Evolutionary conservation across 2,888 invertebrate species (phyloP), one percentile per base, ranked within the genome.

Genomic region (Beris chalybata): DNA sequence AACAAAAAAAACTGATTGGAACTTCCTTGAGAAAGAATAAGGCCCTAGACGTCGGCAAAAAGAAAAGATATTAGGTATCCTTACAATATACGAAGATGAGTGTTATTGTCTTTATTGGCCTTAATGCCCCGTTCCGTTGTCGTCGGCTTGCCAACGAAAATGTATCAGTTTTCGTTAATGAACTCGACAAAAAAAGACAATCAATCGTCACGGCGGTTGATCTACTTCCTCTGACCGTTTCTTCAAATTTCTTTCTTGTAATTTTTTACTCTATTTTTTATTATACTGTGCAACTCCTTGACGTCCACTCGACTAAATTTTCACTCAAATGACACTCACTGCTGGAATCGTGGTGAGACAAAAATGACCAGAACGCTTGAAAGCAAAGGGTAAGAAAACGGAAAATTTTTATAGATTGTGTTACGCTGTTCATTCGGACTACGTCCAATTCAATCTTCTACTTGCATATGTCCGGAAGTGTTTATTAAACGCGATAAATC

Each of bases 171-270:
- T 67, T 67, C 67, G 53, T 67, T 67, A 67, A 64, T 64, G 67
- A 57, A 56, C 38, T 65, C 45, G 31, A 65, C 56, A 65, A 56
- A 56, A 65, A 65, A 44, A 9, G 55, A 22, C 22, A 22, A 22
- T 22, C 44, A 29, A 48, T 64, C 59, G 69, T 69, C 67, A 69
- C 69, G 67, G 69, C 67, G 69, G 69, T 69, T 69, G 67, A 66
- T 66, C 69, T 52, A 69, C 63, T 69, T 69, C 69, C 69, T 54
- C 52, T 54, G 29, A 44, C 30, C 12, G 43, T 38, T 52, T 45
- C 15, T 55, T 44, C 12, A 43, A 7, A 38, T 43, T 56, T 22
- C 44, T 52, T 63, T 52, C 29, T 63, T 54, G 7, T 38, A 7
- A 3, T 38, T 38, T 38, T 38, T 38, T 38, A 7, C 38, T 38